Percentiles rank a stretch among this genome's conserved stretches.
Conservation (phyloP, 2,113 vertebrate species). For the Lophotis ruficrista region DNA sequence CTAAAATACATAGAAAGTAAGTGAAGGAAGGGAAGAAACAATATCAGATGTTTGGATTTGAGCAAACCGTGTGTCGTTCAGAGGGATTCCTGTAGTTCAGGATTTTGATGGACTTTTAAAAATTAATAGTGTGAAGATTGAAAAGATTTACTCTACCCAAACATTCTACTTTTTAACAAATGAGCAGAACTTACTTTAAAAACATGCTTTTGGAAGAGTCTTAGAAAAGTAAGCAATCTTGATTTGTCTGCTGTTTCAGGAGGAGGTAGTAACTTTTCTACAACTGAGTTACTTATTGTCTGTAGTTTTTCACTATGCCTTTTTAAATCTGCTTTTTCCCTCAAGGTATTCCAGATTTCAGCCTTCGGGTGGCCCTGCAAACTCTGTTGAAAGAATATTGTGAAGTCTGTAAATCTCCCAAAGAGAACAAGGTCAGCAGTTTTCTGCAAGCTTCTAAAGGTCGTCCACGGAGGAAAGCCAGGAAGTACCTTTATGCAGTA, state of each 20-base stretch:
- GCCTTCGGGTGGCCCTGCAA: slow-evolving; percentile 95
- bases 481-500: slow-evolving; percentile 97
- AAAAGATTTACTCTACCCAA: not conserved
- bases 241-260: not conserved
- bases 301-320: not conserved
- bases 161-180: not conserved
- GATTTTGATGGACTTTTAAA: not conserved
- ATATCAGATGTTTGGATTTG: not conserved
- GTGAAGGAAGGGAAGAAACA: not conserved
- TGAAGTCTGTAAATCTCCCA: slow-evolving; percentile 89
- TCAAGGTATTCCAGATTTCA: slow-evolving; percentile 92
- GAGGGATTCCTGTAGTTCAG: not conserved
- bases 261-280: not conserved
- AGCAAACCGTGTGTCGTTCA: not conserved
- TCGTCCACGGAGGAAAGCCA: slow-evolving; percentile 93
- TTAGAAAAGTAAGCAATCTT: not conserved
- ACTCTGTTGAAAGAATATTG: slow-evolving; percentile 96
- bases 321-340: not conserved
- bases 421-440: slow-evolving; percentile 90
- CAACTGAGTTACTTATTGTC: not conserved
- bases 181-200: not conserved
- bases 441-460: slow-evolving; percentile 88
- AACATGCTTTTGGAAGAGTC: not conserved
- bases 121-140: not conserved
- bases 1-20: slow-evolving; percentile 95